A percentile compares a stretch with the other conserved stretches of the same genome.
These are phyloP conservation scores for Tyto alba DNA, from an alignment of 2,113 vertebrate genomes.

Conservation along the genomic window DNA sequence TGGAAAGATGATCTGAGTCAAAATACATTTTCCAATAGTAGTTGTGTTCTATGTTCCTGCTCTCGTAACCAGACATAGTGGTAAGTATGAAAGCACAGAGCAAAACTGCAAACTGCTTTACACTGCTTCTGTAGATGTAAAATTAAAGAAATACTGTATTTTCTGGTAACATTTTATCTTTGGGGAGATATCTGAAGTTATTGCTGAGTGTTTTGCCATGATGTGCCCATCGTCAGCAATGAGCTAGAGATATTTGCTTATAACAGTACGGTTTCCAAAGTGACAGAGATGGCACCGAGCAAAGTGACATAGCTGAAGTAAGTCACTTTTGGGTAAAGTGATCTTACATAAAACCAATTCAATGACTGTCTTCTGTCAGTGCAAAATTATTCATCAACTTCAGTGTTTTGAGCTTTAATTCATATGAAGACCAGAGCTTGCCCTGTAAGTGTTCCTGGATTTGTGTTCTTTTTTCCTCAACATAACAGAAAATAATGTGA, in stretches of 20 bases:
- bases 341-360: neutral
- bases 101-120: neutral
- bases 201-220: neutral
- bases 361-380: neutral
- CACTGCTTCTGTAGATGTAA: neutral
- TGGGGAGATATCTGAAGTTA: neutral
- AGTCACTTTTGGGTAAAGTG: neutral
- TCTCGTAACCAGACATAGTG: neutral
- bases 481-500: neutral
- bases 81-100: neutral
- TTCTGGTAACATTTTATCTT: neutral
- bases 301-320: neutral
- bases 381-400: neutral
- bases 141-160: neutral
- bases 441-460: neutral
- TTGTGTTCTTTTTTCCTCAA: neutral
- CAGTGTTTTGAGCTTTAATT: neutral
- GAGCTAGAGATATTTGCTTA: neutral
- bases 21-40: neutral
- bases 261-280: neutral
- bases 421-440: neutral
- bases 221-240: neutral
- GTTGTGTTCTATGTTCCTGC: neutral
- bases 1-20: neutral
- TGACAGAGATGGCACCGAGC: neutral